phyloP scores from a whole-genome alignment of 2,113 vertebrate species.

The Hippopotamus amphibius region DNA sequence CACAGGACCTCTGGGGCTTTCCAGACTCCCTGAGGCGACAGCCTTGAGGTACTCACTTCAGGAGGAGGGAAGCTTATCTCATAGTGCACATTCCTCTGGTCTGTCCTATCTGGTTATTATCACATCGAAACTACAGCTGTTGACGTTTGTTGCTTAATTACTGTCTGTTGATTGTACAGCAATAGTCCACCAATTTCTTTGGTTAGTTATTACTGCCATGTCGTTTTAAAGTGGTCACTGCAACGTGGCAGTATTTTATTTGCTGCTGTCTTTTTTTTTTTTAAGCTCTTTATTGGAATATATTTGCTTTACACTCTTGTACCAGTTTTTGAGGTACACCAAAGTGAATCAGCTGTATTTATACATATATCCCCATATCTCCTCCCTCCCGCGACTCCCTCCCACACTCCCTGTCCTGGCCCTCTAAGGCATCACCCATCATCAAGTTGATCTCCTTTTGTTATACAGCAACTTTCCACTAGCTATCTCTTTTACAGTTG shows the following conservation, averaged over 20 bases:
- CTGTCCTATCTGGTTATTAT: conserved; percentile 34
- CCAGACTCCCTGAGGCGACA: background rate
- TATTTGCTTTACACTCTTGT: too few species aligned
- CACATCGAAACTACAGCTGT: conserved; percentile 4
- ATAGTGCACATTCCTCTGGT: background rate
- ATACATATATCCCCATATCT: too few species aligned
- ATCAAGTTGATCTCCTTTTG: too few species aligned
- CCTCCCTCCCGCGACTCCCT: too few species aligned
- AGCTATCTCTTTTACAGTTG: too few species aligned
- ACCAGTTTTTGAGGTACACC: too few species aligned
- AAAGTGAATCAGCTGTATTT: too few species aligned
- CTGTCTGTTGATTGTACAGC: background rate
- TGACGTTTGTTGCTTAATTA: conserved; percentile 23
- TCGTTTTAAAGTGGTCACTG: fast-evolving
- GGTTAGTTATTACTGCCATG: background rate
- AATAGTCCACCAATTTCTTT: background rate
- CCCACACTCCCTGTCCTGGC: too few species aligned
- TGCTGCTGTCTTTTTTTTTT: background rate
- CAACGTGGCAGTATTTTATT: background rate
- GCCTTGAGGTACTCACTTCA: background rate
- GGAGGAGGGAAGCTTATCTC: conserved; percentile 55
- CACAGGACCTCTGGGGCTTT: background rate
- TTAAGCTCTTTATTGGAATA: too few species aligned
- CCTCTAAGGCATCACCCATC: too few species aligned
- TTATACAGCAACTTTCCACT: too few species aligned